Evolutionary conservation across 2,797 vertebrate species (phyloP).

Genomic region (Melanotaenia parkinsoni): DNA sequence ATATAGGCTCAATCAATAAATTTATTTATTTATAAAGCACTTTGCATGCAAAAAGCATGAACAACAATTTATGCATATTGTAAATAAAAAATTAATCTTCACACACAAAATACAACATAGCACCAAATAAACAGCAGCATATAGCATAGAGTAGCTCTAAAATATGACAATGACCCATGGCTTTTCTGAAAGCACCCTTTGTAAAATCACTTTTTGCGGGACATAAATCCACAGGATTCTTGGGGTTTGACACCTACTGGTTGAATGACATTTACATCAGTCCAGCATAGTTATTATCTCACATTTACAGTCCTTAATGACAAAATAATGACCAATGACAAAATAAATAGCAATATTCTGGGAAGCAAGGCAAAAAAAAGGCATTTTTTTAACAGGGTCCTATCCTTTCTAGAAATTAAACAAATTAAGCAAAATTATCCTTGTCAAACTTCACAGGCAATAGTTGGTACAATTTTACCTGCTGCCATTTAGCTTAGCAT

Average conservation of each 20-base stretch:
- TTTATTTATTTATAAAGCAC: neutral
- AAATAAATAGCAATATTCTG: neutral
- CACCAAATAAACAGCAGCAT: too few relatives aligned
- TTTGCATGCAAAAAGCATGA: too few relatives aligned
- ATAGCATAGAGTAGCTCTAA: neutral
- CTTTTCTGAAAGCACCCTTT: too few relatives aligned
- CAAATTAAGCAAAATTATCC: too few relatives aligned
- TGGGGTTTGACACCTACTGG: neutral
- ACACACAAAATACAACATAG: neutral
- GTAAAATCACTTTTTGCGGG: neutral
- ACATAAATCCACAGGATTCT: neutral
- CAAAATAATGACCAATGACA: too few relatives aligned
- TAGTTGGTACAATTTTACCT: too few relatives aligned
- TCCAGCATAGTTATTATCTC: neutral
- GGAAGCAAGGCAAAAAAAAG: neutral
- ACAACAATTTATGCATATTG: neutral
- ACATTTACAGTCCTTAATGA: neutral
- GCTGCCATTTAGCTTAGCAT: too few relatives aligned
- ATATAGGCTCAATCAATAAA: neutral
- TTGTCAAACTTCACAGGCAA: too few relatives aligned
- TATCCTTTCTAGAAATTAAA: neutral
- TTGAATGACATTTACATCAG: neutral
- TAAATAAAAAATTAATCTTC: neutral
- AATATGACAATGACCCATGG: neutral
- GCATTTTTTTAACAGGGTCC: neutral